Evolutionary conservation across 1,140 invertebrate genomes (phyloP).

Genomic region (Pseudomyrmex flavicornis): DNA sequence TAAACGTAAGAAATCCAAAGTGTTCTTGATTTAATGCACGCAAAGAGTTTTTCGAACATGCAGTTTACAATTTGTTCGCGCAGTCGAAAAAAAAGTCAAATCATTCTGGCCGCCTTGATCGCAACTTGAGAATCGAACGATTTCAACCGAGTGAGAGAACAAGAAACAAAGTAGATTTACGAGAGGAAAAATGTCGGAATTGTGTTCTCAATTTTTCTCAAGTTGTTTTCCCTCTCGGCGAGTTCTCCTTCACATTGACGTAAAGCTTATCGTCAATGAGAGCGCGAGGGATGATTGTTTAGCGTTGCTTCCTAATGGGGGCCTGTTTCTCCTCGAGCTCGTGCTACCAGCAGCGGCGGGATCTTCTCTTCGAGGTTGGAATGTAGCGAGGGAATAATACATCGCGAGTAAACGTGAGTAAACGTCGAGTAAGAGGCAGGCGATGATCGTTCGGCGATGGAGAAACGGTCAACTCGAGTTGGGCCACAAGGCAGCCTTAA

Average conservation of each 20-base stretch:
- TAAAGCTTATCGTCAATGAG: conserved; percentile 61
- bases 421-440: conserved; percentile 75
- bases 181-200: conserved; percentile 9
- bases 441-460: conserved; percentile 55
- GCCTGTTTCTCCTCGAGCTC: conserved; percentile 23
- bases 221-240: conserved; percentile 5
- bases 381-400: conserved; percentile 69
- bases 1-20: not conserved
- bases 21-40: not conserved
- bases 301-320: conserved; percentile 30
- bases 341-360: conserved; percentile 48
- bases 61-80: no score
- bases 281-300: conserved; percentile 66
- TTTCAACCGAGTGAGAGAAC: conserved; percentile 2
- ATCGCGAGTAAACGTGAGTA: conserved; percentile 66
- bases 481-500: conserved; percentile 65
- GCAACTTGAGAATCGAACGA: not conserved
- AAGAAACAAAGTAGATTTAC: not conserved
- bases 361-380: conserved; percentile 73
- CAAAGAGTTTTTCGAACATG: no score
- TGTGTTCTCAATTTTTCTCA: conserved; percentile 20
- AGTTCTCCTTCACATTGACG: conserved; percentile 4
- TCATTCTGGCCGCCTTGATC: not conserved
- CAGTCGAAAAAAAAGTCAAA: not conserved
- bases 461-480: conserved; percentile 15